Evolutionary conservation across 2,888 invertebrate species (phyloP), one percentile per base, ranked within the genome.

Genomic region (Eupelmus urozonus): DNA sequence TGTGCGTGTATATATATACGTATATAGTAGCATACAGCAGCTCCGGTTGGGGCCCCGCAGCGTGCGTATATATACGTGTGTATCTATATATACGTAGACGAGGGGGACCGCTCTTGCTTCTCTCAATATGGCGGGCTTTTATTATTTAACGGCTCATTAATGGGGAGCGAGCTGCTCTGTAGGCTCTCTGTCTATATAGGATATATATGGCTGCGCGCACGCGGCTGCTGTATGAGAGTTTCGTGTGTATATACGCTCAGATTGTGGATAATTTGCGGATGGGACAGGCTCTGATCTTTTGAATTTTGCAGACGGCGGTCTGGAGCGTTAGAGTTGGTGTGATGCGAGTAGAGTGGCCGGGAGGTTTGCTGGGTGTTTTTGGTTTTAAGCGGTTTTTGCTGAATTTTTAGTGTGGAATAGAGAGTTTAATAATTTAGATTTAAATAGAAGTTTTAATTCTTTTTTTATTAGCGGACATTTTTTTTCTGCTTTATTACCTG

Each of bases 101-200:
- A 34, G 34, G 34, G 34, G 45, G 45, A 2, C 16, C 45, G 9
- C 16, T 7, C 45, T 45, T 45, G 9, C 45, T 4, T 34, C 34
- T 11, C 18, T 27, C 85, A 87, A 85, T 85, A 87, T 84, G 84
- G 82, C 83, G 85, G 45, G 49, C 55, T 71, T 86, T 87, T 85
- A 88, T 88, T 87, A 88, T 88, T 88, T 87, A 88, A 87, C 87
- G 85, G 86, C 81, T 82, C 83, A 76, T 84, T 85, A 86, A 86
- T 87, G 85, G 87, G 84, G 84, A 45, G 62, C 9, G 7, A 18
- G 67, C n/a, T n/a, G n/a, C n/a, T n/a, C n/a, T n/a, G n/a, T n/a
- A n/a, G n/a, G n/a, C n/a, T n/a, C n/a, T n/a, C n/a, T n/a, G n/a
- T n/a, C n/a, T n/a, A n/a, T n/a, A n/a, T n/a, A n/a, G n/a, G n/a